Base-by-base conservation (phyloP, 2,797 vertebrate species). In the Serranus cabrilla region DNA sequence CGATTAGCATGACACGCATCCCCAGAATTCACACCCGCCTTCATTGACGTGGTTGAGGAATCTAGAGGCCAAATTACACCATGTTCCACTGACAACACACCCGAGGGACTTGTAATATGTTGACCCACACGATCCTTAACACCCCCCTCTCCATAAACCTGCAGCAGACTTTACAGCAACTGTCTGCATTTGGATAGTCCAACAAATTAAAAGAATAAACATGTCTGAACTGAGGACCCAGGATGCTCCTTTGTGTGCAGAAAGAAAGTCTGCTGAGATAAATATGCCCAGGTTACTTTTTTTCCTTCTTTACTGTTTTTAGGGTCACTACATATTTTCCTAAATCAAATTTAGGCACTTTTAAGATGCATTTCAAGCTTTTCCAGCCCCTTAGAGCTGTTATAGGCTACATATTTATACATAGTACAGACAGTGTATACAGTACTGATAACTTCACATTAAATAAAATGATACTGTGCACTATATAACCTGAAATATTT, bases 1-100 rank as follows among this genome's bases (percentile, higher is more conserved):
- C 39, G 57, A 85, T 91, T 89, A 93, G 81, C 79, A 89, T 42
- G 85, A 82, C 83, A 90, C 70, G 74, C 86, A 87, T 90, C 85
- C 69, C 27, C 62, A 88, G 80, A 92, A 90, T 91, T 91, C 87
- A 87, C 91, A 90, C 89, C 80, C 46, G 43, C 71, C 77, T 78
- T 78, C 83, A 85, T 54, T 87, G 81, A 87, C 58, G 80, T 81
- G 83, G 62, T 43, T 0, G 7, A 79, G 61, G 76, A 84, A 87
- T 82, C 74, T 73, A 51, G 37, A 73, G 76, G 72, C 76, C 66
- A 78, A 43, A 86, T 89, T 86, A 90, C 81, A 86, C 63, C 69
- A 72, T 81, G 85, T 89, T 87, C 87, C 67, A 80, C 77, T 60
- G 66, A 86, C 76, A 88, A 78, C 78, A 82, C 65, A 67, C 86